Evolutionary conservation across 1,140 invertebrate genomes (phyloP).

Genomic region (Harpegnathos saltator): DNA sequence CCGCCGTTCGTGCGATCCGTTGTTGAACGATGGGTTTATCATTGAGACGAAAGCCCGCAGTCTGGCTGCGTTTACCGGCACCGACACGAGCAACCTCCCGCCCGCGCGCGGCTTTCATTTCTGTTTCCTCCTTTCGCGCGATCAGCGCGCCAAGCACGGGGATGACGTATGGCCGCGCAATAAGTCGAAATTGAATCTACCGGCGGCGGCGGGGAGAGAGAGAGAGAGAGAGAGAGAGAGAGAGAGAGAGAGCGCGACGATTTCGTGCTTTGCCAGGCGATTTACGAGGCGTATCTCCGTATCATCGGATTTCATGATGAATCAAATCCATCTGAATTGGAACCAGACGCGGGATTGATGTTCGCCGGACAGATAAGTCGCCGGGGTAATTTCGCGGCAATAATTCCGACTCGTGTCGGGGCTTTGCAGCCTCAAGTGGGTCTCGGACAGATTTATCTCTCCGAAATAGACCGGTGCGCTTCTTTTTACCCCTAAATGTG

Average conservation of each 20-base stretch:
- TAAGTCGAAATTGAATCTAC: conserved; percentile 40
- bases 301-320: conserved; percentile 12
- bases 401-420: not conserved
- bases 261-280: conserved; percentile 14
- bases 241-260: not conserved
- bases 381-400: not conserved
- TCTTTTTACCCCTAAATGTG: not conserved
- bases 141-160: not conserved
- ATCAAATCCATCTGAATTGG: conserved; percentile 7
- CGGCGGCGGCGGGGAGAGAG: too few species aligned
- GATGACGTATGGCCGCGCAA: conserved; percentile 34
- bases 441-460: not conserved
- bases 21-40: conserved; percentile 53
- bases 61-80: conserved; percentile 13
- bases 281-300: not conserved
- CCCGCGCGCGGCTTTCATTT: conserved; percentile 35
- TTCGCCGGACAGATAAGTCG: conserved; percentile 7
- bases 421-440: not conserved
- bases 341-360: conserved; percentile 25
- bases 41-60: conserved; percentile 44
- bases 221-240: not conserved
- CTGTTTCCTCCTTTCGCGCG: conserved; percentile 28
- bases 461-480: not conserved
- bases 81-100: conserved; percentile 48
- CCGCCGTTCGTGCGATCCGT: conserved; percentile 38